Evolutionary conservation across 2,797 vertebrate genomes (phyloP), one percentile per base, ranked within the genome.

Genomic region (Danio choprae): DNA sequence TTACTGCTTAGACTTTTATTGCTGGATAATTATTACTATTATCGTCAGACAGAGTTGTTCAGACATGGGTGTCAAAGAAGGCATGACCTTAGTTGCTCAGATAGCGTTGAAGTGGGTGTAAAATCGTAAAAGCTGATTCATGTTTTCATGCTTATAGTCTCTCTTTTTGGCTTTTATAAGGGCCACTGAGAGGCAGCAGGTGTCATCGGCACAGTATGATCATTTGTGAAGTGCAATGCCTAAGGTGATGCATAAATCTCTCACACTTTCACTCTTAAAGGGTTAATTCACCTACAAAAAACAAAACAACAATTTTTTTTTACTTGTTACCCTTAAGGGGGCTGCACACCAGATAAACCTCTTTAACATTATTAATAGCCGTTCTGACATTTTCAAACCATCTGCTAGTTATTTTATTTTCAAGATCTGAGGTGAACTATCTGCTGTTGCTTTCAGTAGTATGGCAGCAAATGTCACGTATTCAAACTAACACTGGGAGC

Each of bases 1-100:
- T 81, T 64, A 71, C 67, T 48, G 48, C 41, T 77, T 50, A 4
- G 7, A 55, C 73, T 71, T 76, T 81, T 81, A 71, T 75, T 64
- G 48, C 48, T 20, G 6, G 12, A 70, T 70, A 63, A 71, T 81
- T 63, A 71, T 81, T 81, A 81, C 70, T 55, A 55, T 64, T 29
- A 71, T 81, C 80, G 11, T 56, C 55, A 71, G 48, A 44, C 29
- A 6, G 53, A 59, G 64, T 12, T 29, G 11, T 77, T 59, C 12
- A 59, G 11, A 13, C 16, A 13, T 13, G 16, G 7, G 50, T 56
- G 36, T 68, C 43, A 59, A 55, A 75, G 13, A 68, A 79, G 63
- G 62, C 56, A 8, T 68, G 75, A 59, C 53, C 41, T 56, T 59
- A 29, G 53, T 48, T 16, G 10, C 53, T 68, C 22, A 58, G 50